Evolutionary conservation across 2,113 vertebrate species (phyloP), one percentile per base, ranked within the genome.

Genomic region (Corvus moneduloides): DNA sequence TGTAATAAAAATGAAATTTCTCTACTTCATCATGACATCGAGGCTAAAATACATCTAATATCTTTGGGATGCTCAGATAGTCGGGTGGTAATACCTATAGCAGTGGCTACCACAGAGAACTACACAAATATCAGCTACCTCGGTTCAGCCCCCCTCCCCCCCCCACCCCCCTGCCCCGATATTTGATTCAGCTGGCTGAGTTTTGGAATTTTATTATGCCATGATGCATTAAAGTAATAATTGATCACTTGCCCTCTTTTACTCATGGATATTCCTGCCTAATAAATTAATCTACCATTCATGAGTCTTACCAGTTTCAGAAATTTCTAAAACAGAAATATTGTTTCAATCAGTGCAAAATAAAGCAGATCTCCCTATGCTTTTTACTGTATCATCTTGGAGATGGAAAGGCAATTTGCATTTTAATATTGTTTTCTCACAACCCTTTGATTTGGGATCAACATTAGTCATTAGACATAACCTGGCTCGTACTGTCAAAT

Each of bases 401-500:
- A 79, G 41, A 61, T 35, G 21, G 39, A 61, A 64, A 16, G 16
- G 13, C 20, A 96, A 95, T 97, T 94, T 96, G 52, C 93, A 95
- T 96, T 95, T 96, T 97, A 92, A 95, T 94, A 84, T 71, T 17
- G 16, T 96, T 76, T 88, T 83, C 44, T 90, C 16, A 2, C 13
- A 79, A 61, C 17, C 3, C 13, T 90, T 90, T 94, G 71, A 79
- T 96, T 97, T 97, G 75, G 91, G 93, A 97, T 95, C 62, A 93
- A 96, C 96, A 96, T 97, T 82, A 79, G 46, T 97, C 41, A 62
- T 97, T 95, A 97, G 78, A 82, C 91, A 84, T 93, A 96, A 97
- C 92, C 81, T 96, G 96, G 32, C 59, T 93, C 94, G 86, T 93
- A 93, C 93, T 90, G 90, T 83, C 89, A 97, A 90, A 48, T 74